phyloP scores from a whole-genome alignment of 1,140 invertebrate genomes.

The Papilio dardanus region DNA sequence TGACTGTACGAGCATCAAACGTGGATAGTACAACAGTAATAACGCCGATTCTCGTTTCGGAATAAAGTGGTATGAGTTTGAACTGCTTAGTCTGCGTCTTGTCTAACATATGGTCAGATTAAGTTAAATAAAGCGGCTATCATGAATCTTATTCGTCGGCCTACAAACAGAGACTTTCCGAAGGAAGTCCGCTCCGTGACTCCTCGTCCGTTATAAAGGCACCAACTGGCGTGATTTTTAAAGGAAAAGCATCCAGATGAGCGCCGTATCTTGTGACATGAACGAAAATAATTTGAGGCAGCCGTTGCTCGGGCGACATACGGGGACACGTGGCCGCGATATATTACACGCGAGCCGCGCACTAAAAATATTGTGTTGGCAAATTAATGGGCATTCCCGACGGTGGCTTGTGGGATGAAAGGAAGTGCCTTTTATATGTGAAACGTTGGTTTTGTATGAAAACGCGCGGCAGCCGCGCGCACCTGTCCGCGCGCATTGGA shows the following conservation, averaged over 20 bases:
- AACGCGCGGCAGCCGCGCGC: constrained; percentile 77
- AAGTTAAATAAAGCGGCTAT: not conserved
- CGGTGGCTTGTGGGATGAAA: constrained; percentile 80
- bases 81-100: not conserved
- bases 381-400: constrained; percentile 82
- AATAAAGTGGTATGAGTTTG: too few species aligned
- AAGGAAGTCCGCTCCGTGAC: constrained; percentile 65
- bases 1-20: too few species aligned
- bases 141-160: not conserved
- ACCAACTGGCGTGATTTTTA: constrained; percentile 78
- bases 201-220: constrained; percentile 64
- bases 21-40: too few species aligned
- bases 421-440: constrained; percentile 82
- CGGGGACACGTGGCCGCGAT: constrained; percentile 81
- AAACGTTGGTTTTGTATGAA: constrained; percentile 81
- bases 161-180: constrained; percentile 46
- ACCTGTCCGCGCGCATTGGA: constrained; percentile 76
- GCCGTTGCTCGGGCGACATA: constrained; percentile 78
- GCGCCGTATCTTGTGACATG: constrained; percentile 80
- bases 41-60: too few species aligned
- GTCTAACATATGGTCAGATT: constrained; percentile 6
- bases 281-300: constrained; percentile 83
- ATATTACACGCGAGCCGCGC: constrained; percentile 80
- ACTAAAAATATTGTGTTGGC: constrained; percentile 83
- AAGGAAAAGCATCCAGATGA: constrained; percentile 81